phyloP scores from a whole-genome alignment of 2,113 vertebrate species.

The Lathamus discolor region DNA sequence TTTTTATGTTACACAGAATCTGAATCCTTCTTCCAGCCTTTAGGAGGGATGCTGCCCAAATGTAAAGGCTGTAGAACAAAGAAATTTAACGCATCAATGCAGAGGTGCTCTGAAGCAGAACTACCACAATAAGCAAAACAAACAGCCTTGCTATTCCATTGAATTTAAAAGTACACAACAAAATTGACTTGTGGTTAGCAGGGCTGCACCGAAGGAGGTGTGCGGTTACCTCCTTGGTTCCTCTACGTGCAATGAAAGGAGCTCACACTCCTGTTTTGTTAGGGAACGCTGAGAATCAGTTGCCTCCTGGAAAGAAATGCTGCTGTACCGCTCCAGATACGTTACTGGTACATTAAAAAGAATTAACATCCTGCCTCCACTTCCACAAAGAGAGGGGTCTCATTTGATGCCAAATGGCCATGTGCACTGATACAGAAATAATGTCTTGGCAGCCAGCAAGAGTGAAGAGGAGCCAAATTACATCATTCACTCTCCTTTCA shows the following conservation, averaged over 20 bases:
- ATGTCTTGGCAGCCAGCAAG: slow-evolving; percentile 5
- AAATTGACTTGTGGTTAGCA: not conserved
- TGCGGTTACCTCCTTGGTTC: not conserved
- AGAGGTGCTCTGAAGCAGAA: slow-evolving; percentile 33
- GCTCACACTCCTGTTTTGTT: not conserved
- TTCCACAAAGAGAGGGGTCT: slow-evolving; percentile 36
- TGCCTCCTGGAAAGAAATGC: not conserved
- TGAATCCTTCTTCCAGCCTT: not conserved
- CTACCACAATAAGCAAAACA: slow-evolving; percentile 13
- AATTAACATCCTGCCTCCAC: slow-evolving; percentile 41
- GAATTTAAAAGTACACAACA: not conserved
- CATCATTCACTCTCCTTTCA: slow-evolving; percentile 50
- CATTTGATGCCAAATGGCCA: not conserved
- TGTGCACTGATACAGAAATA: slow-evolving; percentile 48
- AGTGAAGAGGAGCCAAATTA: slow-evolving; percentile 33
- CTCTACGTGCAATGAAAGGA: not conserved
- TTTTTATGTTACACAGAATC: not conserved
- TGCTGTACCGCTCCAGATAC: not conserved
- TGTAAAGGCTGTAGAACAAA: not conserved
- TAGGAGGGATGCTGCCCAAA: not conserved
- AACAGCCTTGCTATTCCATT: not conserved
- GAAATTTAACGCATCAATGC: not conserved
- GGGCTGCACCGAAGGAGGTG: not conserved
- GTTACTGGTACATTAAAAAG: slow-evolving; percentile 29
- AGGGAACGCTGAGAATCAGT: not conserved